Base-by-base conservation (phyloP, 2,113 vertebrate genomes). In the Ophiodon elongatus region DNA sequence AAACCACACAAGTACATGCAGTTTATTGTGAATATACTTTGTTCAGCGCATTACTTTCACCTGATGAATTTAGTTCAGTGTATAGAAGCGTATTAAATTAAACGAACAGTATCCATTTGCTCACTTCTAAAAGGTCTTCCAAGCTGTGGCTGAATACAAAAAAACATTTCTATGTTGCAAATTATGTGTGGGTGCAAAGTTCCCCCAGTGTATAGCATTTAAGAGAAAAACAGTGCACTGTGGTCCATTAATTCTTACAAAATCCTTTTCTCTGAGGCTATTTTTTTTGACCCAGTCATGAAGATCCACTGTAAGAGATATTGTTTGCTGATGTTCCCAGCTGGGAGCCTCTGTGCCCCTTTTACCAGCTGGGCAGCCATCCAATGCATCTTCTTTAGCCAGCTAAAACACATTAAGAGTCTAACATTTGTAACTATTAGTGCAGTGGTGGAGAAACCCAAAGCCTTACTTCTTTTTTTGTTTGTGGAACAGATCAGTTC, bases 381-480 rank as follows among this genome's bases (percentile, higher is more conserved):
- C 73, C 70, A 82, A 73, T 70, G 56, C 19, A 64, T 86, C 69
- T 47, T 66, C 84, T 87, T 83, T 88, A 76, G 60, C 79, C 73
- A 62, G 73, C 65, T 71, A 64, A 88, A 82, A 74, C 41, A 59
- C n/a, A 69, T 83, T 65, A 66, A 78, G 75, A 74, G 65, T 66
- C 76, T 39, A 54, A 56, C 75, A 87, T 87, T 89, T 88, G 79
- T 82, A 85, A 79, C 76, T 66, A 71, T 88, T 90, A 87, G 56
- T n/a, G 73, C 67, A 43, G 60, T 31, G 64, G 31, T 41, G 39
- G 54, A 73, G 27, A 41, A 29, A 39, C 21, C 65, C 31, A 79
- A 70, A 89, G 59, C 76, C 68, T 67, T 60, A 72, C 35, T 72
- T 39, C 43, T 41, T n/a, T 64, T 72, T 29, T 37, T 65, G 19